Base-by-base conservation (phyloP, 2,888 invertebrate species). In the Opisthograptis luteolata region DNA sequence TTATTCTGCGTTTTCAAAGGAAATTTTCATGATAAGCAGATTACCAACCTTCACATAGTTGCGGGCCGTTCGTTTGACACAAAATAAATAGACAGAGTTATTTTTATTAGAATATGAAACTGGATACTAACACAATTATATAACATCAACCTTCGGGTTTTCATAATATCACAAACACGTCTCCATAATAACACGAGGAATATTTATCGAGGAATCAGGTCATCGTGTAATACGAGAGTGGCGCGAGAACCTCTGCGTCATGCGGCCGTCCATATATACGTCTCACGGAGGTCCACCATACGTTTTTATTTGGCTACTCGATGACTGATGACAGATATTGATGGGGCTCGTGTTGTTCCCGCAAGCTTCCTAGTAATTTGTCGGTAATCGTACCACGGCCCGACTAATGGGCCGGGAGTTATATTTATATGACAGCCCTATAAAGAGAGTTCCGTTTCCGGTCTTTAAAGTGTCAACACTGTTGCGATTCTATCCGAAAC, bases 261-360 rank as follows among this genome's bases (percentile, higher is more conserved):
- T 65, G 62, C 59, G 66, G 52, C 65, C 65, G 76, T 79, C 46
- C 69, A 34, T 50, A n/a, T n/a, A n/a, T n/a, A 49, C 42, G 42
- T 37, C 48, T 42, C 35, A 36, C 31, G 46, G 76, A 43, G 67
- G 70, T 66, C 75, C 78, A 79, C 77, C 81, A 84, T 81, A 82
- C 84, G 79, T 79, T 82, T 83, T 80, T 84, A 83, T 84, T 85
- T 85, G 81, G 85, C 79, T 81, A 76, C 81, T 80, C 76, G 67
- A 77, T 79, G 77, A 76, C 81, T 70, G 81, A 73, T 81, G 89
- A 84, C 87, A 84, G 87, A 79, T 86, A 90, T 89, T 87, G 87
- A 89, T 89, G 87, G 70, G 71, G 68, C 61, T 76, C 69, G 61
- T 70, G 73, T 74, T 69, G 64, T 70, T 64, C 63, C 67, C 71